phyloP scores from a whole-genome alignment of 2,888 invertebrate species.

The Drosophila nigricruria region DNA sequence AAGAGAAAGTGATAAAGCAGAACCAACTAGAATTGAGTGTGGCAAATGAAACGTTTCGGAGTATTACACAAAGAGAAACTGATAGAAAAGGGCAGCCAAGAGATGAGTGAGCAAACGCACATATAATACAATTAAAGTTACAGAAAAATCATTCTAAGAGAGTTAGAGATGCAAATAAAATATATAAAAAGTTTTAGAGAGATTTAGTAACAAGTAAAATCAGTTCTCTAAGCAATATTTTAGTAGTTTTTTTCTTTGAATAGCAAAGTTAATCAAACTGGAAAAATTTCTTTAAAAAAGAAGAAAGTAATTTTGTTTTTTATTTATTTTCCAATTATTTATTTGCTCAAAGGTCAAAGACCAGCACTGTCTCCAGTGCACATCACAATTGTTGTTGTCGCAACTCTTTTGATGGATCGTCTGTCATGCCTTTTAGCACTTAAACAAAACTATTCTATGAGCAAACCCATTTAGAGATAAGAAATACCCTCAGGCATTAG shows the following conservation, averaged over 20 bases:
- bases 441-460: background rate
- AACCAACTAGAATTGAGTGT: background rate
- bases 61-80: background rate
- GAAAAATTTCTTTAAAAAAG: background rate
- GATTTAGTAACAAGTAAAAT: background rate
- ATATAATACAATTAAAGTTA: background rate
- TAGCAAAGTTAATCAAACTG: background rate
- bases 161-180: no score
- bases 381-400: background rate
- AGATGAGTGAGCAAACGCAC: background rate
- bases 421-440: conserved; percentile 17
- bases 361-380: background rate
- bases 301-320: background rate
- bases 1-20: background rate
- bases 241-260: background rate
- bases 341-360: conserved; percentile 30
- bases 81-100: background rate
- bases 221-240: background rate
- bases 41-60: background rate
- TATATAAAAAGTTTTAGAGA: no score
- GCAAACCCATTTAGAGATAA: conserved; percentile 30
- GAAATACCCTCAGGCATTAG: conserved; percentile 12
- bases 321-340: background rate
- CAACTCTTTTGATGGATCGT: conserved; percentile 36
- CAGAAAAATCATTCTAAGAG: no score